Evolutionary conservation across 2,888 invertebrate species (phyloP), one percentile per base, ranked within the genome.

Genomic region (Spodoptera exigua): DNA sequence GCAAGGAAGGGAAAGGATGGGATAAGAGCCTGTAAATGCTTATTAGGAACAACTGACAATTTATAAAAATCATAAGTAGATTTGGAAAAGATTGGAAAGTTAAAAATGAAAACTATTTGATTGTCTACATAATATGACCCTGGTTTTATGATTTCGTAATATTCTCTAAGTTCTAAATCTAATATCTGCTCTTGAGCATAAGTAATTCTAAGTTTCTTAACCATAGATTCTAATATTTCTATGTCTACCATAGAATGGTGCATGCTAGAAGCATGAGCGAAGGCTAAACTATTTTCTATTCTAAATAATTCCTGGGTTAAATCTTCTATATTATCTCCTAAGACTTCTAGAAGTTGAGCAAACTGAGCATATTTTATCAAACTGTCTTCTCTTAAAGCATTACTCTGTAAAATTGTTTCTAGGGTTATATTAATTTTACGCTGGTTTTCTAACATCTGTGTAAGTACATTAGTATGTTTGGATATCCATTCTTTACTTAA

Each of bases 1-100:
- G 51, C 52, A 18, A 52, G 18, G 35, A 18, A 43, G 3, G 52
- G 35, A 9, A 18, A 35, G 43, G 43, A 9, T 34, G 43, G 43
- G 14, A 43, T 35, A 35, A 52, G 44, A 11, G 44, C 27, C 1
- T 27, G 44, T 37, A n/a, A 13, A 1, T 53, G 18, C 11, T 44
- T 27, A 18, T 43, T 52, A n/a, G 43, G 43, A 5, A 52, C 41
- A 5, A 52, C 14, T 0, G 43, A 43, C 9, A 52, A 13, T 36
- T 9, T 43, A 36, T 52, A 52, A 9, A 43, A 1, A 21, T 52
- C 49, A 12, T 39, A 32, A 3, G 3, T 16, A 32, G 14, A 3
- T 18, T 47, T 36, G 12, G 39, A 40, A 17, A 40, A n/a, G n/a
- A 40, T 40, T 1, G 39, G 39, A 7, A 40, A 40, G 2, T 7